phyloP scores from a whole-genome alignment of 2,888 invertebrate genomes.

The Papilio demoleus region DNA sequence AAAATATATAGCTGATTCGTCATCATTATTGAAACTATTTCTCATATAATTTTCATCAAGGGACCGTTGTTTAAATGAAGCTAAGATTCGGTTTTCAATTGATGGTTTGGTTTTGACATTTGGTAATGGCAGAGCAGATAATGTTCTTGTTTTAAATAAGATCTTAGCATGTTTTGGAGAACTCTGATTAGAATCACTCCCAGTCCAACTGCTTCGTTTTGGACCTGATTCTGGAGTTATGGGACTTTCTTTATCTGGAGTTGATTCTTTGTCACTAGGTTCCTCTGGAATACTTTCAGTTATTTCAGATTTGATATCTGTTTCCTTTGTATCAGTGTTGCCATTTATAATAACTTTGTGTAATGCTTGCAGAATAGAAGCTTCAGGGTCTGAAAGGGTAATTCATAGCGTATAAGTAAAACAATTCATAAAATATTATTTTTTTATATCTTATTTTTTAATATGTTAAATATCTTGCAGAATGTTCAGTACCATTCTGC shows the following conservation, averaged over 20 bases:
- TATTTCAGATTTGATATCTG: conserved; percentile 56
- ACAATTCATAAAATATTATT: background rate
- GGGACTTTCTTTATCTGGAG: conserved; percentile 68
- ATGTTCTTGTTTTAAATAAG: conserved; percentile 74
- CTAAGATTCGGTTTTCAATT: conserved; percentile 68
- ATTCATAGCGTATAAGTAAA: background rate
- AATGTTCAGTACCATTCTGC: no score
- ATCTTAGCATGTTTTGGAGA: conserved; percentile 73
- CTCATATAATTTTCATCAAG: conserved; percentile 76
- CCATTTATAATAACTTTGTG: conserved; percentile 62
- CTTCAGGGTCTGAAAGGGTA: conserved; percentile 67
- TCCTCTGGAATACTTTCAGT: conserved; percentile 56
- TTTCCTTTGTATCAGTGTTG: conserved; percentile 47
- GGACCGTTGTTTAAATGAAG: conserved; percentile 72
- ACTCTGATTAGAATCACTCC: conserved; percentile 59
- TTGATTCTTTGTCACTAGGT: conserved; percentile 63
- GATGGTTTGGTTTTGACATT: conserved; percentile 64
- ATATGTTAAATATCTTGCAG: no score
- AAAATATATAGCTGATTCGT: conserved; percentile 88
- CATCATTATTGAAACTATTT: conserved; percentile 72
- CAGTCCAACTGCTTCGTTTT: conserved; percentile 68
- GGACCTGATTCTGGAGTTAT: conserved; percentile 60
- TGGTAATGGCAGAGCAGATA: conserved; percentile 73
- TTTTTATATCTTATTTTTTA: no score
- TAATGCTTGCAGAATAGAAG: conserved; percentile 65